These are phyloP conservation scores for Patella depressa DNA, from an alignment of 2,888 invertebrate species.

Conservation along the genomic window DNA sequence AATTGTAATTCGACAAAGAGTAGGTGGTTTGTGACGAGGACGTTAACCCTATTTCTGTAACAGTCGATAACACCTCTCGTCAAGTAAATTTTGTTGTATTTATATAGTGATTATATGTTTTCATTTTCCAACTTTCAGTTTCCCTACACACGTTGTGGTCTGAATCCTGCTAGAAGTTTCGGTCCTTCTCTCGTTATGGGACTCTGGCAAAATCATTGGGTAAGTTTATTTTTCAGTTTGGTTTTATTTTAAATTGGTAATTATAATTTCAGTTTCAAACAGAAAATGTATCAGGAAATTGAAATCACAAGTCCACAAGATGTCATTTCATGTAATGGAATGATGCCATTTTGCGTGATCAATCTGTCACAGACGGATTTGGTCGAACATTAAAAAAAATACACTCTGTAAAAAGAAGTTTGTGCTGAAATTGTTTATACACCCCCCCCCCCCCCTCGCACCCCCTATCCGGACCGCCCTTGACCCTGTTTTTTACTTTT, in stretches of 20 bases:
- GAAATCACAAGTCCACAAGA: too few species aligned
- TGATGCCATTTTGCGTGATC: too few species aligned
- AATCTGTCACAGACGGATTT: too few species aligned
- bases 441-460: background rate
- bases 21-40: too few species aligned
- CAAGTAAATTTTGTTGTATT: too few species aligned
- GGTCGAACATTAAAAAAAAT: too few species aligned
- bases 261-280: background rate
- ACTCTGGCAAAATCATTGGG: conserved; percentile 86
- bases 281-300: background rate
- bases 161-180: conserved; percentile 92
- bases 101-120: too few species aligned
- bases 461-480: background rate
- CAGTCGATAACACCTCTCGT: too few species aligned
- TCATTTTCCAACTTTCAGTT: conserved; percentile 70
- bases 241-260: background rate
- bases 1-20: too few species aligned
- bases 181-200: conserved; percentile 87
- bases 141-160: conserved; percentile 85
- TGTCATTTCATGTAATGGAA: too few species aligned
- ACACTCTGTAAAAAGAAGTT: background rate
- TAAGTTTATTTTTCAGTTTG: conserved; percentile 70
- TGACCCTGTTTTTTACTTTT: background rate
- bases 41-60: too few species aligned
- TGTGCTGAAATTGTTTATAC: background rate